Percentiles rank a stretch among this genome's conserved stretches.
These are phyloP conservation scores for Podarcis raffonei DNA, from an alignment of 2,113 vertebrate species.

Conservation along the genomic window DNA sequence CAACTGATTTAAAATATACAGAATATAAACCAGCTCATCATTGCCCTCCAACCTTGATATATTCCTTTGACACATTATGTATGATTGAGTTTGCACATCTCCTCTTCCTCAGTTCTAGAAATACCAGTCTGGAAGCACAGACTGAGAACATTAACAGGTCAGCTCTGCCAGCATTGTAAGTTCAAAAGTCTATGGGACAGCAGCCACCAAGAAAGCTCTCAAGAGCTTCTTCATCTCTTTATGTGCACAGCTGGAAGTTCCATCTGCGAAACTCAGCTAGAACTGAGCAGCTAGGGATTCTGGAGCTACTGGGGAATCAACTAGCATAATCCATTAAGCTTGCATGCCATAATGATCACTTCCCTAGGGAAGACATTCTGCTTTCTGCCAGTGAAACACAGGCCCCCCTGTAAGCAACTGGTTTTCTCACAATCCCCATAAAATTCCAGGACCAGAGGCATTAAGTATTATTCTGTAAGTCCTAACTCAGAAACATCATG, in stretches of 20 bases:
- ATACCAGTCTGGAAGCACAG: neutral
- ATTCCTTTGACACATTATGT: neutral
- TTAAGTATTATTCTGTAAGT: neutral
- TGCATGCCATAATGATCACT: neutral
- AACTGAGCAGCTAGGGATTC: neutral
- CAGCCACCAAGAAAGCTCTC: neutral
- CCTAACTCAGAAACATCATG: neutral
- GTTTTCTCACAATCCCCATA: neutral
- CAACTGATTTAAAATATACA: too few species aligned
- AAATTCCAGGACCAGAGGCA: neutral
- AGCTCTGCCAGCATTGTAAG: neutral
- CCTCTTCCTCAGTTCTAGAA: neutral
- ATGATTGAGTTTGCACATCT: neutral
- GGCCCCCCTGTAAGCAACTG: too few species aligned
- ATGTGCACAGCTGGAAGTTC: neutral
- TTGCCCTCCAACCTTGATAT: neutral
- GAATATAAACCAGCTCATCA: too few species aligned
- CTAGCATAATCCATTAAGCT: neutral
- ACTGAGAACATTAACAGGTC: neutral
- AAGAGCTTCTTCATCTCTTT: too few species aligned
- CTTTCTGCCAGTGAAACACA: neutral
- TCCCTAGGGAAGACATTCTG: too few species aligned
- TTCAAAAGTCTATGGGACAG: neutral
- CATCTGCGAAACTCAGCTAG: too few species aligned
- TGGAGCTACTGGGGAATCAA: neutral